Evolutionary conservation across 2,797 vertebrate species (phyloP), one percentile per base, ranked within the genome.

Genomic region (Sarcoramphus papa): DNA sequence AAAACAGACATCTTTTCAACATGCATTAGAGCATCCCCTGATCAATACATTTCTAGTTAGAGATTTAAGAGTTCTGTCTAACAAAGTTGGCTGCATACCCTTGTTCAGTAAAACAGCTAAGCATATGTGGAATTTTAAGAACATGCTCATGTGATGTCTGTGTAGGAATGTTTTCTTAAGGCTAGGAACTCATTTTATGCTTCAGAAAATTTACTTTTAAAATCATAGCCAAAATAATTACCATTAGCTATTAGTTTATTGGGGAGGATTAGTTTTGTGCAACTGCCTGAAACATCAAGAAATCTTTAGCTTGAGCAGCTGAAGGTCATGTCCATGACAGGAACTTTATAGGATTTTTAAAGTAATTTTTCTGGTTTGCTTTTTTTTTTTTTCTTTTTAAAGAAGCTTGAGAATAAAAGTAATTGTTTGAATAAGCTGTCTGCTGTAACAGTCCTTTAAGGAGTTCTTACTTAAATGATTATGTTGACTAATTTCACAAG

Each of bases 401-500:
- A 53, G 17, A 64, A 65, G 22, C 37, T 80, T 84, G 83, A 60
- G 45, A 86, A 67, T 59, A 30, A 62, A 87, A 63, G 13, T 59
- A 78, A 62, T 73, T 95, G 47, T 88, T 97, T 93, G 57, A 75
- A 33, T 74, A 93, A 90, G 19, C 31, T 80, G 6, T 24, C 47
- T 85, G 23, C 35, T 76, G 8, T 70, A 62, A 56, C n/a, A 78
- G 41, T 85, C 30, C 25, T 74, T 65, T 41, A 69, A 78, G 41
- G 30, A 74, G 25, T 77, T 94, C 25, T 7, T 78, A 51, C 24
- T 67, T 57, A 89, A 70, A 40, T 85, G 27, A 11, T n/a, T 91
- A 59, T 94, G n/a, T 90, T 96, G 68, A 77, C 68, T 77, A 64
- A 87, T 93, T 92, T 83, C 81, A 85, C 56, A 74, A 91, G n/a